Base-by-base conservation (phyloP, 1,140 invertebrate species). In the Mizuhopecten yessoensis region DNA sequence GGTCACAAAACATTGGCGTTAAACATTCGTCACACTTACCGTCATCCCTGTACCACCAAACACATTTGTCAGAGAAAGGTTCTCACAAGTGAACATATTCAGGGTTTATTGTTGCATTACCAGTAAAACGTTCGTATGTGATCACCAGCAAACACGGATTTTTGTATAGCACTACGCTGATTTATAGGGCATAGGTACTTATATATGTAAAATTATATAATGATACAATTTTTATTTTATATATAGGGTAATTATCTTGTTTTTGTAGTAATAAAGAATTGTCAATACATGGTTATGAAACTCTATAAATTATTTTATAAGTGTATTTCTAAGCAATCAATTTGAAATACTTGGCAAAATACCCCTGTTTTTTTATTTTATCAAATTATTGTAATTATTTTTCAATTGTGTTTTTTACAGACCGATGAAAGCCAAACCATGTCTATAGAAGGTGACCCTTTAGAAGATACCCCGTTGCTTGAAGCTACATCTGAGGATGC, bases 351-450 rank as follows among this genome's bases (percentile, higher is more conserved):
- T n/a, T 75, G n/a, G 23, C n/a, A 75, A 75, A 75, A 75, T 23
- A 23, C 57, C n/a, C n/a, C 57, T 75, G 57, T 75, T 75, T 75
- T n/a, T n/a, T 75, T 75, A 75, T 75, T 75, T 75, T n/a, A n/a
- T 75, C 57, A 75, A 75, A 75, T 75, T 75, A 75, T n/a, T 7
- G 57, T 75, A 75, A 75, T 75, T 75, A 75, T 75, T 13, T 75
- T 23, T 75, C 23, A 75, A 75, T 75, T 75, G 29, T 29, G n/a
- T 75, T 75, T 75, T 75, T 75, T n/a, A 75, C n/a, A 75, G 57
- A 75, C 57, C n/a, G 57, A 75, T 7, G 57, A 75, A 75, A 75
- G 57, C 57, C 57, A 75, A 75, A 75, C 23, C 17, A 75, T 75
- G 57, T 75, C 57, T 75, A 29, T 75, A 29, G n/a, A 75, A 75